Evolutionary conservation across 1,140 invertebrate genomes (phyloP).

Genomic region (Ostrea denselamellosa): DNA sequence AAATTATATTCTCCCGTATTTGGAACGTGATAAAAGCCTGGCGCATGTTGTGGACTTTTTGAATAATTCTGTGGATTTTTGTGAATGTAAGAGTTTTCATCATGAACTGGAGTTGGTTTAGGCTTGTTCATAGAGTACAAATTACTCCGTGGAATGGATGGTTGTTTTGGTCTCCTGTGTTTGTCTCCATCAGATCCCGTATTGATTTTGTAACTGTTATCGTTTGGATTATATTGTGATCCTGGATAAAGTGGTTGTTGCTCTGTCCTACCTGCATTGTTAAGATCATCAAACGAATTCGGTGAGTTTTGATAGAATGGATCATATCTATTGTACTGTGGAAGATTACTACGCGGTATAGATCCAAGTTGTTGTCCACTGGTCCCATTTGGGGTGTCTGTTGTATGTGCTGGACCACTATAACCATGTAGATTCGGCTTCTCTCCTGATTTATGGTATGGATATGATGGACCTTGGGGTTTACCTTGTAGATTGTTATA

Average conservation of each 20-base stretch:
- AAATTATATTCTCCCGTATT: background rate
- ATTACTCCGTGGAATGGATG: background rate
- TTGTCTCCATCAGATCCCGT: background rate
- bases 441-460: background rate
- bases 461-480: background rate
- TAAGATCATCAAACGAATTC: background rate
- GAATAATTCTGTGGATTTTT: background rate
- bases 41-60: background rate
- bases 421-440: background rate
- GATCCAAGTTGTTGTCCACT: background rate
- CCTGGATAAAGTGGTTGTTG: background rate
- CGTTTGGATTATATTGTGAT: background rate
- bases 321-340: background rate
- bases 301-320: background rate
- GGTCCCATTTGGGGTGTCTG: background rate
- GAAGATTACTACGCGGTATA: slow-evolving; percentile 4
- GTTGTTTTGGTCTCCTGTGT: background rate
- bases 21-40: background rate
- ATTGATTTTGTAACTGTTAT: background rate
- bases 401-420: background rate
- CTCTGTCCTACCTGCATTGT: background rate
- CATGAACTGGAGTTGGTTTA: background rate
- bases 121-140: slow-evolving; percentile 1
- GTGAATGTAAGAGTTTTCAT: background rate
- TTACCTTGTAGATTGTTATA: background rate